phyloP scores from a whole-genome alignment of 2,888 invertebrate species.

The Oscheius sp. region DNA sequence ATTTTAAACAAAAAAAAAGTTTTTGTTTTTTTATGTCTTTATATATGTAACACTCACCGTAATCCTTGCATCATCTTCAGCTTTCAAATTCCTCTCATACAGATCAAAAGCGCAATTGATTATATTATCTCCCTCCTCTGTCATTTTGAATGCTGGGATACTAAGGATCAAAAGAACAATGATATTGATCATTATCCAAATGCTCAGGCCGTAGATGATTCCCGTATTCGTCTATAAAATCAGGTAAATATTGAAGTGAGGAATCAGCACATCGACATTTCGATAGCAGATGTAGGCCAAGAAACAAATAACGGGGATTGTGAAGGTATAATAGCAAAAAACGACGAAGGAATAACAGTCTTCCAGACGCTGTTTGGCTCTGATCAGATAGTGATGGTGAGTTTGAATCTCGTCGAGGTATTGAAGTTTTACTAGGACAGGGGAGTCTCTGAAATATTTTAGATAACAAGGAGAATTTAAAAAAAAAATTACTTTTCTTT shows the following conservation, averaged over 20 bases:
- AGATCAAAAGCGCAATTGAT: neutral
- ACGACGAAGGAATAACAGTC: neutral
- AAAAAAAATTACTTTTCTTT: no score
- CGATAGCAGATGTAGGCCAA: slow-evolving; percentile 6
- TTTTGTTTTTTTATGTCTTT: no score
- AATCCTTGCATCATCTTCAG: slow-evolving; percentile 9
- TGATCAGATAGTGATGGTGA: slow-evolving; percentile 1
- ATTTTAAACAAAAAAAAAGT: neutral
- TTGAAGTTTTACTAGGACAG: slow-evolving; percentile 5
- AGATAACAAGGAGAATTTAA: neutral
- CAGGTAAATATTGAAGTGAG: neutral
- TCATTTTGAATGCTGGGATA: neutral
- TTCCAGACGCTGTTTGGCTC: neutral
- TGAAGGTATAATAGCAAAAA: slow-evolving; percentile 2
- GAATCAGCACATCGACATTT: neutral
- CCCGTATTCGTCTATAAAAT: neutral
- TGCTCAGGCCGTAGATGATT: neutral
- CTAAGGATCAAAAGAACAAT: neutral
- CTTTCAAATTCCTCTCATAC: neutral
- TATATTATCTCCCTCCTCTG: neutral
- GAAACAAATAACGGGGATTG: slow-evolving; percentile 5
- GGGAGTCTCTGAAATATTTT: neutral
- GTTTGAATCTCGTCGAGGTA: slow-evolving; percentile 11
- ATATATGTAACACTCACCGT: neutral
- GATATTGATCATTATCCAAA: slow-evolving; percentile 1